Evolutionary conservation across 92 coral and sea anemone species (phyloP), one percentile per base, ranked within the genome.

Genomic region (Umimayanthus chanpuru): DNA sequence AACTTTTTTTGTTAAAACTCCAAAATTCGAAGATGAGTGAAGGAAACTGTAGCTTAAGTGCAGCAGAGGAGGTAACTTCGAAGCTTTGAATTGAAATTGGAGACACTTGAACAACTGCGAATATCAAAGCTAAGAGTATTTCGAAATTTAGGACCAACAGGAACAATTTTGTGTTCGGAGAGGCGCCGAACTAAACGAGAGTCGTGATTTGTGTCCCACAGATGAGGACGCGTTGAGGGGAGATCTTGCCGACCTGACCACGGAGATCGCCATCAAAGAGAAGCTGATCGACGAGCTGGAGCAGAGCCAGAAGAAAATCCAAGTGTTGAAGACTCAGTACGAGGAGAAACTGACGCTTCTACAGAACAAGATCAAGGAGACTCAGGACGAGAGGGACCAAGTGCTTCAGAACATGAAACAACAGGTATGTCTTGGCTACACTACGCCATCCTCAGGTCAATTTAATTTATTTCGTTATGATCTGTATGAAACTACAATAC

Each of bases 211-310:
- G 26, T 90, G 18, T 40, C 14, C 2, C 81, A 73, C 78, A 86
- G 93, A 78, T 72, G 93, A 92, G 18, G 91, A 93, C 73, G 88
- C 67, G 25, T 85, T 94, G 40, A 85, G 95, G 4, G 99, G 92
- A 43, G 98, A 94, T 73, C 81, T 97, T 41, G 95, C 97, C 6
- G 96, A 93, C 56, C 92, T 97, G 30, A 85, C 96, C 4, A 96
- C 97, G 8, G 99, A 97, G 75, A 97, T 97, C 30, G 92, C 92
- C 88, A 97, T 97, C 85, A 97, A 97, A 73, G 94, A 97, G 87
- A 95, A 95, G 78, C 86, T 97, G 47, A 96, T 97, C 32, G 97
- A 95, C 41, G 99, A 97, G 82, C 94, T 97, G 39, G 99, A 97
- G 85, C 84, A 30, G 30, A 95, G 96, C 68, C 99, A 97, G 93